These are phyloP conservation scores for Orchesellides sinensis DNA, from an alignment of 2,888 invertebrate species.

Conservation along the genomic window DNA sequence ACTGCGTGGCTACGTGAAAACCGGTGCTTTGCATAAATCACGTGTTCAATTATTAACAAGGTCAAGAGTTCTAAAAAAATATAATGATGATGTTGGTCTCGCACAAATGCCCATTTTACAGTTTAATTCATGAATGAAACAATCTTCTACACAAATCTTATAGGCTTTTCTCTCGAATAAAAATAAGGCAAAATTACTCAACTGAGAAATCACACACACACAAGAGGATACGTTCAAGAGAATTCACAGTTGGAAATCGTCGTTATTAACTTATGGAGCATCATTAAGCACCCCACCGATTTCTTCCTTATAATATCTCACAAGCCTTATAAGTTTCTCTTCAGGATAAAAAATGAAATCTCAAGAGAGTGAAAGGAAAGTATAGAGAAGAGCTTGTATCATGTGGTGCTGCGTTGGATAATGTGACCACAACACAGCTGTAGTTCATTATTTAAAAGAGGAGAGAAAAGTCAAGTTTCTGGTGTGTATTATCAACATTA, in stretches of 20 bases:
- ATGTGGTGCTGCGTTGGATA: background rate
- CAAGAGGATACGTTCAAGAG: background rate
- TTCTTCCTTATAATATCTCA: background rate
- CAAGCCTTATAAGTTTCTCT: too few species aligned
- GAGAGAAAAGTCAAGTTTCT: background rate
- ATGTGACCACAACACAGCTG: background rate
- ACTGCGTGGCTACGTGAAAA: background rate
- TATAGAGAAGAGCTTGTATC: background rate
- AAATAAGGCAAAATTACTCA: background rate
- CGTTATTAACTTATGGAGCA: background rate
- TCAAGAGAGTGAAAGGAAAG: background rate
- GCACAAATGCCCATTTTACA: conserved; percentile 29
- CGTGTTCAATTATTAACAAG: conserved; percentile 47
- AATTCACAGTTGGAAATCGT: background rate
- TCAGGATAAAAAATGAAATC: background rate
- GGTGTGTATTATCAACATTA: background rate
- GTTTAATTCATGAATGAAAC: conserved; percentile 32
- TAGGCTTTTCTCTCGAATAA: too few species aligned
- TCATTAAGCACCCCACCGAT: background rate
- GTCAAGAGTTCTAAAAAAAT: too few species aligned
- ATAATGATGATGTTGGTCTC: background rate
- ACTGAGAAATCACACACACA: conserved; percentile 9
- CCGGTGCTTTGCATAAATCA: conserved; percentile 44
- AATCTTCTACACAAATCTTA: too few species aligned
- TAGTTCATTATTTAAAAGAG: background rate